phyloP scores from a whole-genome alignment of 1,140 invertebrate species.

The Drosophila ficusphila region DNA sequence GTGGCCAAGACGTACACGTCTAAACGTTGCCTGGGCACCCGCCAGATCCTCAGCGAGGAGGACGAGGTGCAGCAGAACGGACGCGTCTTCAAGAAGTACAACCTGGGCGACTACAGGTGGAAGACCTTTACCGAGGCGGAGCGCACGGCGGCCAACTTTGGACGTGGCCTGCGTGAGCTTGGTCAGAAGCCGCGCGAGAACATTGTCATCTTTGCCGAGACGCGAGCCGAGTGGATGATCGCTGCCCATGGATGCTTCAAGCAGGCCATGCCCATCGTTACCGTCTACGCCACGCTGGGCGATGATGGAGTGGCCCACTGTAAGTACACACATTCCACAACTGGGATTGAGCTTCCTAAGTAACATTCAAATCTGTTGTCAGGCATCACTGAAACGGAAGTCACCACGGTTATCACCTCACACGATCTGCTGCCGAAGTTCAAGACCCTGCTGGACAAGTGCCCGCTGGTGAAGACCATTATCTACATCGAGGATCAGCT shows the following conservation, averaged over 20 bases:
- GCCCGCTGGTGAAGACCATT: conserved; percentile 90
- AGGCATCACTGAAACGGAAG: conserved; percentile 97
- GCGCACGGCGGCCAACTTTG: conserved; percentile 89
- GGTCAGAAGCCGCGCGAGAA: conserved; percentile 89
- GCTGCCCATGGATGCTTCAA: conserved; percentile 97
- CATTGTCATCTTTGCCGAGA: conserved; percentile 98
- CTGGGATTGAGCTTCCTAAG: not conserved
- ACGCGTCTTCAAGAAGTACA: conserved; percentile 98
- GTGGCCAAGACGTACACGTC: conserved; percentile 89
- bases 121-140: conserved; percentile 93
- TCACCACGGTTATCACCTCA: conserved; percentile 94
- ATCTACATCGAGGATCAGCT: conserved; percentile 96
- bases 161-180: conserved; percentile 89
- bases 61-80: conserved; percentile 97
- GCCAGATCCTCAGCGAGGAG: conserved; percentile 95
- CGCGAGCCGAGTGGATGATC: conserved; percentile 98
- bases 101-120: conserved; percentile 97
- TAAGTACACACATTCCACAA: conserved; percentile 9
- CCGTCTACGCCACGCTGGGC: conserved; percentile 98
- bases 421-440: conserved; percentile 96
- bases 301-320: conserved; percentile 98
- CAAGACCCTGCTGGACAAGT: conserved; percentile 89
- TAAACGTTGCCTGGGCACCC: conserved; percentile 93
- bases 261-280: conserved; percentile 96
- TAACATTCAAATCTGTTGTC: not conserved